Evolutionary conservation across 92 coral and sea anemone species (phyloP), one percentile per base, ranked within the genome.

Genomic region (Epizoanthus ramosus): DNA sequence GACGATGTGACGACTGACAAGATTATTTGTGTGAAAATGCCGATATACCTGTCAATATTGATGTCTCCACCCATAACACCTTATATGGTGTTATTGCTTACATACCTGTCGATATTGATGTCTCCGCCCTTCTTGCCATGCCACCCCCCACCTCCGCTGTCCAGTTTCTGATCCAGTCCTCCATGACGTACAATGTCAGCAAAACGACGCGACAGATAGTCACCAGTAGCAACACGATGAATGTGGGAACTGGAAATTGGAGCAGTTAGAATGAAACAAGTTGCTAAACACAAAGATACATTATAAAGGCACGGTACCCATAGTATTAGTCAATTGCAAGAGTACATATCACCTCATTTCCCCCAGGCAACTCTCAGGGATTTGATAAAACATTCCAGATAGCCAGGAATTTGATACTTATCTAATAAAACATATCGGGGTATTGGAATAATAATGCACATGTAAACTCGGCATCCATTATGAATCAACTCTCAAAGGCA

Each of bases 71-170:
- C 93, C 80, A 37, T 3, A 37, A 37, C 43, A 37, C 28, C 1
- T 54, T 57, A 54, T 14, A 25, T 24, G 54, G 28, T 8, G 31
- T 21, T 0, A 53, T 18, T 50, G 15, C 54, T 10, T 22, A 28
- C 45, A 14, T 61, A 89, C 92, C 66, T 89, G 83, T 85, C 89
- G 57, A 89, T 89, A 35, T 81, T 85, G 57, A 89, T 66, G 87
- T 69, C 85, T 14, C 93, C 91, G 17, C 91, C 93, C 80, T 87
- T 87, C 86, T 87, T 87, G 22, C 93, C 91, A 59, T 90, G 88
- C 93, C 93, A 83, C 33, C 93, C 91, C 74, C 85, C 92, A 3
- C 83, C 91, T 0, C 88, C 88, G 41, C 86, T 67, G 59, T 73
- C 66, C 19, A 83, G 70, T 35, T 84, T 85, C 71, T 82, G 85